Conservation (phyloP, 2,113 vertebrate genomes). For the Centropristis striata region DNA sequence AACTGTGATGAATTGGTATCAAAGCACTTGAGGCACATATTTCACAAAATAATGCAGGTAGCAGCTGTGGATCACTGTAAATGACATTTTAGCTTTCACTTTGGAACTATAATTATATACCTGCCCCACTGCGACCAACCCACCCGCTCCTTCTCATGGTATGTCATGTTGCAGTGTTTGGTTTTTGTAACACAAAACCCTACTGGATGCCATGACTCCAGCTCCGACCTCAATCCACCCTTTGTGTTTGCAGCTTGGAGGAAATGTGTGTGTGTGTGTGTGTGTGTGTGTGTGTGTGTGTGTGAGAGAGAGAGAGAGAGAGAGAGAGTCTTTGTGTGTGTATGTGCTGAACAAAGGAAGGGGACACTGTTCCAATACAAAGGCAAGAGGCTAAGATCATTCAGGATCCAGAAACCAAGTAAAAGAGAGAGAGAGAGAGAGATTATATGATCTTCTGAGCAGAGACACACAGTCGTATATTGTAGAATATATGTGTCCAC, state of each 20-base stretch:
- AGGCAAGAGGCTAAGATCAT: slow-evolving; percentile 34
- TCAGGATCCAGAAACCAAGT: slow-evolving; percentile 7
- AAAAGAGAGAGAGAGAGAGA: slow-evolving; percentile 9
- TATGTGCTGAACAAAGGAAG: slow-evolving; percentile 19
- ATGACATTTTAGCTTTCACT: slow-evolving; percentile 12
- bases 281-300: slow-evolving; percentile 26
- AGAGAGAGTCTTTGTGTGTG: slow-evolving; percentile 19
- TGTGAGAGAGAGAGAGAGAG: too few species aligned
- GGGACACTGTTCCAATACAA: slow-evolving; percentile 45
- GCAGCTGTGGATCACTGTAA: neutral
- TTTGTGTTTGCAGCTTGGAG: slow-evolving; percentile 54
- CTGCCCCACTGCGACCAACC: neutral
- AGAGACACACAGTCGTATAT: slow-evolving; percentile 5
- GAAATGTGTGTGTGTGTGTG: slow-evolving; percentile 22
- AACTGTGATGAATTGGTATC: too few species aligned
- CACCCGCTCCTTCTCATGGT: slow-evolving; percentile 8
- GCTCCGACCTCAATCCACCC: slow-evolving; percentile 50
- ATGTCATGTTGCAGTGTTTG: slow-evolving; percentile 30
- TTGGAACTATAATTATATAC: slow-evolving; percentile 10
- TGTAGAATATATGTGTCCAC: neutral
- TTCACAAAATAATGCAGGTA: neutral
- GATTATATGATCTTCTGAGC: slow-evolving; percentile 16
- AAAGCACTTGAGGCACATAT: neutral
- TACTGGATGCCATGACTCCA: slow-evolving; percentile 30
- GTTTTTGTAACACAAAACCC: slow-evolving; percentile 52